Base-by-base conservation (phyloP, 1,140 invertebrate genomes). In the Luehdorfia chinensis region DNA sequence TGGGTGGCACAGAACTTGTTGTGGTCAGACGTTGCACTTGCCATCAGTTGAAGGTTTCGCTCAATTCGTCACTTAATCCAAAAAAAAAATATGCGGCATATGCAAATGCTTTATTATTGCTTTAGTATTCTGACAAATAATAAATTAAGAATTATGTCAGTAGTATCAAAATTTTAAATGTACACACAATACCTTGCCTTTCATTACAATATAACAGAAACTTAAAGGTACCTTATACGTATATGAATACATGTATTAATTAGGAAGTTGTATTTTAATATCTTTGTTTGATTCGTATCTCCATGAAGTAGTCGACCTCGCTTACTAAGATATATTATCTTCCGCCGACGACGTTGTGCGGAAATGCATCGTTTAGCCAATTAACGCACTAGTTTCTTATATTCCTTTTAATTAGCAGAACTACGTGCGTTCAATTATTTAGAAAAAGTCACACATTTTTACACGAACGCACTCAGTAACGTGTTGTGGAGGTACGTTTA, bases 291-390 rank as follows among this genome's bases (percentile, higher is more conserved):
- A 43, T 43, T 9, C 8, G 14, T 43, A 30, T 43, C 39, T 16
- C 15, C 25, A 27, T 15, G 36, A 30, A 18, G 39, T 25, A 28
- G 39, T 43, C 39, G 39, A 30, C 39, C 39, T 43, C 39, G 39
- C 15, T 16, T 4, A n/a, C 15, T 18, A 43, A 43, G 23, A 43
- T 43, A 43, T 43, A 43, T 28, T 43, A 28, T 43, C 39, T 43
- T 43, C 37, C 37, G 37, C 12, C 21, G 33, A 16, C 37, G 23
- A 13, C 36, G 25, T 14, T 8, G 30, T 18, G 23, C 37, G 39
- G 39, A 43, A 43, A 43, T 43, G 27, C 39, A 43, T 18, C 39
- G 27, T 30, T 43, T 43, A 15, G n/a, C 14, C 14, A 15, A 43
- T 43, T 34, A 34, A 41, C 12, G 9, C 23, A 16, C 13, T 1